A percentile compares a stretch with the other conserved stretches of the same genome.
phyloP scores from a whole-genome alignment of 2,888 invertebrate species.

The Chrysolina haemoptera region DNA sequence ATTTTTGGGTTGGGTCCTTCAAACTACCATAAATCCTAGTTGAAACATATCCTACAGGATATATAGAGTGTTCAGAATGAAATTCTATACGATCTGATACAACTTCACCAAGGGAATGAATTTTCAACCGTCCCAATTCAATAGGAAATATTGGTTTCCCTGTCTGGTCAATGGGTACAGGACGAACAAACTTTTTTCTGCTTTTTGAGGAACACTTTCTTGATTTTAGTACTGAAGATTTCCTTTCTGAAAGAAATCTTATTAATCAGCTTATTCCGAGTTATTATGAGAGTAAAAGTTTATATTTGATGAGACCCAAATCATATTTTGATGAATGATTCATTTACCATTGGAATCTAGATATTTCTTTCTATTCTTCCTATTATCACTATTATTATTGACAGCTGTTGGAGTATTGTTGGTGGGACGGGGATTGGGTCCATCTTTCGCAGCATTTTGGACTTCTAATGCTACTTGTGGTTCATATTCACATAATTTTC shows the following conservation, averaged over 20 bases:
- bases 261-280: no score
- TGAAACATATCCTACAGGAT: constrained; percentile 84
- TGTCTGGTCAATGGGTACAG: constrained; percentile 77
- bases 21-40: constrained; percentile 83
- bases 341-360: constrained; percentile 16
- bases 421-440: constrained; percentile 49
- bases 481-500: constrained; percentile 82
- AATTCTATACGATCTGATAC: constrained; percentile 78
- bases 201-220: constrained; percentile 59
- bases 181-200: constrained; percentile 72
- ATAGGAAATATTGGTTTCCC: constrained; percentile 84
- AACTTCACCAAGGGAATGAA: constrained; percentile 85
- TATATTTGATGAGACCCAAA: no score
- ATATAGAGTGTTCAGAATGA: constrained; percentile 81
- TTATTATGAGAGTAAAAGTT: no score
- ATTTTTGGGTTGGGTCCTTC: constrained; percentile 78
- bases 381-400: constrained; percentile 48
- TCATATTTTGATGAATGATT: neutral
- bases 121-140: constrained; percentile 78
- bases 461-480: constrained; percentile 67
- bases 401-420: constrained; percentile 13
- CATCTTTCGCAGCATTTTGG: constrained; percentile 64
- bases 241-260: constrained; percentile 46
- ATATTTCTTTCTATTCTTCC: constrained; percentile 59
- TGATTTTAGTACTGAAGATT: constrained; percentile 54